Evolutionary conservation across 2,113 vertebrate genomes (phyloP), one percentile per base, ranked within the genome.

Genomic region (Dipodomys merriami): DNA sequence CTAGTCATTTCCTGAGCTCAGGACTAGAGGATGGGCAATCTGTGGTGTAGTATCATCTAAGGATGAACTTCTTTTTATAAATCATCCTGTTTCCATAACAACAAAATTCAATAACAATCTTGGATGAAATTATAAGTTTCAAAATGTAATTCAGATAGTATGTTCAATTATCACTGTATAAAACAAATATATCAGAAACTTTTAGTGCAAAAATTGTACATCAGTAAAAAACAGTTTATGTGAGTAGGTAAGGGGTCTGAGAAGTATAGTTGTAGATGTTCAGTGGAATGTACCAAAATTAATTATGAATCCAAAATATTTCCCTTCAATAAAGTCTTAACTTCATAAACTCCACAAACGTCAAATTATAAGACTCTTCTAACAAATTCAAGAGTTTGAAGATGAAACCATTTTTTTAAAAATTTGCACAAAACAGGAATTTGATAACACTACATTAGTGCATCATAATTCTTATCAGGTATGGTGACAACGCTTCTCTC

Each of bases 61-160:
- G 95, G 9, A 91, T 13, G 1, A 81, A 78, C 22, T 49, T 92
- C 8, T 81, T 76, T 83, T 69, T 90, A 2, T 74, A 90, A 96
- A 92, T 62, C 6, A 83, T 3, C 15, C 7, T 44, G 35, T 76
- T 91, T 94, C 49, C 16, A 69, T 72, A 80, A 83, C 15, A 89
- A 91, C 35, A 82, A 81, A 29, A 64, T 4, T 73, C 35, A 81
- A 20, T 76, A 53, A 46, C 95, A 93, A 68, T 65, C 44, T 57
- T 88, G 20, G 18, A 11, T 57, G 23, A 92, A 57, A 62, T 60
- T 76, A 27, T 35, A 74, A 68, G 20, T 49, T 80, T 23, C 71
- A 73, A 39, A 76, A 9, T 5, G 65, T 44, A 72, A 49, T 49
- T 76, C 62, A 86, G 13, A 65, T 74, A 83, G 88, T 22, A 7